These are phyloP conservation scores for Leptobrachium ailaonicum DNA, from an alignment of 2,113 vertebrate species.

Conservation along the genomic window DNA sequence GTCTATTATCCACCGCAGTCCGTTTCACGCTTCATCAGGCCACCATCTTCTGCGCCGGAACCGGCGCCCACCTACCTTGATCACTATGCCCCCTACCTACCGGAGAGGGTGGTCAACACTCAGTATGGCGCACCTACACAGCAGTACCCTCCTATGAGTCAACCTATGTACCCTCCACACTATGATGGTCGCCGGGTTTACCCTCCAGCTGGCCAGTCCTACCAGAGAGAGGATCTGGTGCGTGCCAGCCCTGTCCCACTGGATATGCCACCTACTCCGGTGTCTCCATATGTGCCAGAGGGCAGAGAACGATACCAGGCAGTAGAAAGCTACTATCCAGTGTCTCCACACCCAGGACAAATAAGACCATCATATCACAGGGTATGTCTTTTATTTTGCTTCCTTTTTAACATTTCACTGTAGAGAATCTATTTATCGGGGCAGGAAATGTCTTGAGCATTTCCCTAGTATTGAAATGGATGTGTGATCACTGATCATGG, in stretches of 20 bases:
- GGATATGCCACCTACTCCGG: slow-evolving; percentile 76
- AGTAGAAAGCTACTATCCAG: slow-evolving; percentile 82
- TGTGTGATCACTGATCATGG: no score
- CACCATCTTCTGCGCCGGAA: slow-evolving; percentile 72
- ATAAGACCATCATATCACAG: slow-evolving; percentile 82
- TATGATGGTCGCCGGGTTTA: slow-evolving; percentile 83
- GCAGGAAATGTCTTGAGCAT: no score
- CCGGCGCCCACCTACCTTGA: slow-evolving; percentile 82
- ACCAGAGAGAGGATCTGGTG: slow-evolving; percentile 84
- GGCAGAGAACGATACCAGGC: slow-evolving; percentile 79
- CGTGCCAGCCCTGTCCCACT: slow-evolving; percentile 87
- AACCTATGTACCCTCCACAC: slow-evolving; percentile 79
- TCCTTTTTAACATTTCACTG: no score
- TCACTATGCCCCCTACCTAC: slow-evolving; percentile 81
- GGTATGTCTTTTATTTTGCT: slow-evolving; percentile 64
- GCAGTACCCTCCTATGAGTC: slow-evolving; percentile 74
- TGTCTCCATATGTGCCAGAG: slow-evolving; percentile 82
- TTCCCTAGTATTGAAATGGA: no score
- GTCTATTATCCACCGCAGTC: slow-evolving; percentile 84
- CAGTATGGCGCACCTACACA: slow-evolving; percentile 76
- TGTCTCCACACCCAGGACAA: slow-evolving; percentile 75
- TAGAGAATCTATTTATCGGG: no score
- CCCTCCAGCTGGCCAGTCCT: slow-evolving; percentile 75
- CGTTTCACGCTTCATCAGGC: slow-evolving; percentile 80
- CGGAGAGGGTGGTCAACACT: slow-evolving; percentile 77